phyloP scores from a whole-genome alignment of 1,140 invertebrate species.

The Sminthurides bifidus region DNA sequence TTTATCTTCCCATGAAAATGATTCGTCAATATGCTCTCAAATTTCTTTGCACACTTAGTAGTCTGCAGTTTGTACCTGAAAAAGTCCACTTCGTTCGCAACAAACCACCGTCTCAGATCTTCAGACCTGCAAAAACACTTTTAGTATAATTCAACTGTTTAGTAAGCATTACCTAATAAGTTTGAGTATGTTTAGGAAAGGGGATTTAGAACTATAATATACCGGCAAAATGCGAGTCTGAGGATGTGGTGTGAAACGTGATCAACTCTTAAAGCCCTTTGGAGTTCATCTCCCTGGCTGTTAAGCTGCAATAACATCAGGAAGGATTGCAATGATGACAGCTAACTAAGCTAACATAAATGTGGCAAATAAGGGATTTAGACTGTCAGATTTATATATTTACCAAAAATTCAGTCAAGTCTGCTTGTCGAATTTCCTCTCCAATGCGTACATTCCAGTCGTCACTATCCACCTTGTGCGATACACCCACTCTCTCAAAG shows the following conservation, averaged over 20 bases:
- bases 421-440: constrained; percentile 2
- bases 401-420: constrained; percentile 40
- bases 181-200: background rate
- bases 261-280: constrained; percentile 59
- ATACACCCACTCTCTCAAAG: constrained; percentile 58
- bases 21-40: background rate
- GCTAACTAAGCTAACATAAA: background rate
- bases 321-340: background rate
- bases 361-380: background rate
- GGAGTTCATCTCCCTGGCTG: constrained; percentile 1
- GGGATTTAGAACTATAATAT: background rate
- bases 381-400: constrained; percentile 1
- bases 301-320: background rate
- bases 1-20: background rate
- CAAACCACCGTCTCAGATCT: constrained; percentile 77
- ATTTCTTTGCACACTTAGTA: background rate
- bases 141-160: background rate
- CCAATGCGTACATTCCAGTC: constrained; percentile 50
- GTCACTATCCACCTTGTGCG: constrained; percentile 47
- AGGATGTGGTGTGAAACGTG: constrained; percentile 88
- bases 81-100: constrained; percentile 75
- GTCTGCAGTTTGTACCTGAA: constrained; percentile 51
- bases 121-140: constrained; percentile 44
- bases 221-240: constrained; percentile 72
- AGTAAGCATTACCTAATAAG: background rate